Conservation (phyloP, 37 sponge, comb jelly and placozoan species). For the Dysidea cf. avara region DNA sequence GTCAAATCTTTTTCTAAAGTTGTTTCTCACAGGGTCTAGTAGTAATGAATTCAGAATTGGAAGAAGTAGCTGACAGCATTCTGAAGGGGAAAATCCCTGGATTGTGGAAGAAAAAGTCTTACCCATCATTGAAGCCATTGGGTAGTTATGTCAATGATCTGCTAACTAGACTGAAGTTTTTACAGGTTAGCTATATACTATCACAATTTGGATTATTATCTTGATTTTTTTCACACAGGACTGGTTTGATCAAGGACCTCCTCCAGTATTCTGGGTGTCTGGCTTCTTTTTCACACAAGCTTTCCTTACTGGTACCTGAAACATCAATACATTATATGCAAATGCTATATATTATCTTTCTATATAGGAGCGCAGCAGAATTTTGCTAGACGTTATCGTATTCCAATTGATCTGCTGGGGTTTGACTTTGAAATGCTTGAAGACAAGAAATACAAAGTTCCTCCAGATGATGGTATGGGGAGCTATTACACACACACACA, state of each 20-base stretch:
- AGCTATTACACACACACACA: background rate
- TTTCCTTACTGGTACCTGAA: slow-evolving; percentile 89
- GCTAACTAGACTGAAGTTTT: slow-evolving; percentile 92
- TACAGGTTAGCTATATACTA: slow-evolving; percentile 49
- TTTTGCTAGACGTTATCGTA: slow-evolving; percentile 95
- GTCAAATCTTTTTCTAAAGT: background rate
- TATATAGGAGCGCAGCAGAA: slow-evolving; percentile 95
- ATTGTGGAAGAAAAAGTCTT: slow-evolving; percentile 97
- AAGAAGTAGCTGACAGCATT: slow-evolving; percentile 90
- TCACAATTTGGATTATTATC: background rate
- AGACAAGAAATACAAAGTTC: slow-evolving; percentile 77
- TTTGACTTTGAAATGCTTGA: slow-evolving; percentile 96
- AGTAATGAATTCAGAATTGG: slow-evolving; percentile 97
- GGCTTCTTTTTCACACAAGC: slow-evolving; percentile 99
- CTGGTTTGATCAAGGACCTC: slow-evolving; percentile 97
- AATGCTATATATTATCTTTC: background rate
- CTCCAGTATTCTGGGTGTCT: slow-evolving; percentile 95
- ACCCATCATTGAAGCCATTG: slow-evolving; percentile 97
- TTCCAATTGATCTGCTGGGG: slow-evolving; percentile 95
- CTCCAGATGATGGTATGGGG: slow-evolving; percentile 95
- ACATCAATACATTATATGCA: background rate
- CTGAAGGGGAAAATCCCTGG: slow-evolving; percentile 97
- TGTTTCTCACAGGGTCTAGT: slow-evolving; percentile 84
- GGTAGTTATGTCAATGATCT: slow-evolving; percentile 98
- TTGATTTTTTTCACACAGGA: slow-evolving; percentile 43